Base-by-base conservation (phyloP, 2,113 vertebrate genomes). In the Dasyornis broadbenti region DNA sequence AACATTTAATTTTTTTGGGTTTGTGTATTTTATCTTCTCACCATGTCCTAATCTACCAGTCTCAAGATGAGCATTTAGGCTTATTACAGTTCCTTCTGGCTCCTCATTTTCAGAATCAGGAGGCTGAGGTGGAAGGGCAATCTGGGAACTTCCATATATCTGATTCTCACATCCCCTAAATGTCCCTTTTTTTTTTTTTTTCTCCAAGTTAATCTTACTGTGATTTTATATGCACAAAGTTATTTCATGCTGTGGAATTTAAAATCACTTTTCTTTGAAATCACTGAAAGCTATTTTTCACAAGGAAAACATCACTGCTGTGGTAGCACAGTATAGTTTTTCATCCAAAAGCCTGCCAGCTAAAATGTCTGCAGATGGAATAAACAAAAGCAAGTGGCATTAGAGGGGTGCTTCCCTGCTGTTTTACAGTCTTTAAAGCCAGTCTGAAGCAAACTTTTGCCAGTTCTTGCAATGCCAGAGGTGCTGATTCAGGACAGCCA, bases 161-260 rank as follows among this genome's bases (percentile, higher is more conserved):
- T n/a, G 50, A n/a, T 47, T 69, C 39, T 49, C 14, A 7, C 23
- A 16, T 17, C 23, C 69, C n/a, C 42, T 33, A 76, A 50, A 33
- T 17, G 7, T 10, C 21, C 3, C 53, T 75, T 15, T 31, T 71
- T 68, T 63, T 70, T 15, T 39, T 39, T 56, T 44, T 28, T 10
- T 14, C 14, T 12, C 21, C 13, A 30, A 0, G n/a, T n/a, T n/a
- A n/a, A n/a, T n/a, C n/a, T 61, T 66, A 21, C 7, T 4, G 14
- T 8, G 7, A 21, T 49, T 68, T 78, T 68, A 61, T 22, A 17
- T 0, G 5, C 10, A 7, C 7, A 5, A 68, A 26, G 17, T 24
- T 39, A 28, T 79, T 85, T 45, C 22, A 35, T 5, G 23, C 17
- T 33, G 52, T 8, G 42, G 77, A 72, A 83, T 39, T 23, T 21